Evolutionary conservation across 2,888 invertebrate species (phyloP).

Genomic region (Agrotis puta): DNA sequence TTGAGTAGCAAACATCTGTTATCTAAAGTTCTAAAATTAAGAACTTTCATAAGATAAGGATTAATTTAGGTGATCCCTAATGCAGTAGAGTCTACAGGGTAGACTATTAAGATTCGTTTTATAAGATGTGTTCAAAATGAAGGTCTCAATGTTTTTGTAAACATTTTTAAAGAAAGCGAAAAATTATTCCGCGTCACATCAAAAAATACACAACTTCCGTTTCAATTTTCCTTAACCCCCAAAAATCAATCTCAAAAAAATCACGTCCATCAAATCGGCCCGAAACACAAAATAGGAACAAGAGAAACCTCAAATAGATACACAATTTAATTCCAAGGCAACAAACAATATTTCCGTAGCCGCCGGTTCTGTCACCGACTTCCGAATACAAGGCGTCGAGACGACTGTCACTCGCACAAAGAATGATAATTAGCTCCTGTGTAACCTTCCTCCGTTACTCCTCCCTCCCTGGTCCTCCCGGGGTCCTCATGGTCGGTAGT

Average conservation of each 20-base stretch:
- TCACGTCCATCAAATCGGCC: conserved; percentile 9
- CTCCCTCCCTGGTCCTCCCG: background rate
- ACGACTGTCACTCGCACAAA: conserved; percentile 67
- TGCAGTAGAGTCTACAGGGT: too few species aligned
- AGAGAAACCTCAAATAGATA: conserved; percentile 33
- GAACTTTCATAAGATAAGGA: too few species aligned
- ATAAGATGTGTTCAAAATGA: background rate
- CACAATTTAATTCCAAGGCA: conserved; percentile 55
- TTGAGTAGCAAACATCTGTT: too few species aligned
- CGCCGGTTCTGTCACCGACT: conserved; percentile 55
- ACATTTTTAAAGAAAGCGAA: too few species aligned
- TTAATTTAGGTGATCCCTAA: too few species aligned
- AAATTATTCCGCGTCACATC: background rate
- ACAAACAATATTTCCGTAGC: conserved; percentile 43
- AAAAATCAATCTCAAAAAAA: conserved; percentile 5
- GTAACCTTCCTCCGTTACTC: background rate
- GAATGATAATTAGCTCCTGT: conserved; percentile 67
- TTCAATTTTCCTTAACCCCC: background rate
- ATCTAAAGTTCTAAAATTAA: too few species aligned
- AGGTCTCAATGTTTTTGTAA: too few species aligned
- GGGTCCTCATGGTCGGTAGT: conserved; percentile 24
- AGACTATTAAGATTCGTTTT: background rate
- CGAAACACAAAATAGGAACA: conserved; percentile 14
- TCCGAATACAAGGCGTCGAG: conserved; percentile 47
- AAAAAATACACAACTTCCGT: conserved; percentile 14